Conservation (phyloP, 1,140 invertebrate genomes). For the Drosophila gunungcola region DNA sequence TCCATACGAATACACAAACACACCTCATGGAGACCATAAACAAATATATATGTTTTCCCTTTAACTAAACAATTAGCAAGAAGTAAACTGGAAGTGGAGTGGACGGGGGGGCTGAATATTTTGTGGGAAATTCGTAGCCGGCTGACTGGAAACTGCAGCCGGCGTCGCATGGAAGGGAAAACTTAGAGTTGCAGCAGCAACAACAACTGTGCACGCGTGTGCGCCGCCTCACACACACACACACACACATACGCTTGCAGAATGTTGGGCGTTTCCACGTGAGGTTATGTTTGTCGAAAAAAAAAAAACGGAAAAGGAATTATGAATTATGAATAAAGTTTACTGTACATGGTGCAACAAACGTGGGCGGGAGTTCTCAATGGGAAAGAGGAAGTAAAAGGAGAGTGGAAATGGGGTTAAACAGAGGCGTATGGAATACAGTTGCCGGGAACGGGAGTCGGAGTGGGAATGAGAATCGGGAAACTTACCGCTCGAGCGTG, state of each 20-base stretch:
- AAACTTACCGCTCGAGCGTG: conserved; percentile 91
- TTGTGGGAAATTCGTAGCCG: conserved; percentile 59
- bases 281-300: conserved; percentile 73
- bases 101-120: background rate
- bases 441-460: conserved; percentile 7
- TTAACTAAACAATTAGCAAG: conserved; percentile 63
- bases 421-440: conserved; percentile 2
- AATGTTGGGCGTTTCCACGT: conserved; percentile 82
- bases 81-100: conserved; percentile 5
- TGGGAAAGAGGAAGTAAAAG: conserved; percentile 37
- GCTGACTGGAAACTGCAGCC: conserved; percentile 31
- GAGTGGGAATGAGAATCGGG: background rate
- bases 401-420: conserved; percentile 12
- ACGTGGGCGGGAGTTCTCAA: conserved; percentile 21
- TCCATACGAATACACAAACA: conserved; percentile 21
- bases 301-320: background rate
- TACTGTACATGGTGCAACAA: conserved; percentile 61
- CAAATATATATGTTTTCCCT: conserved; percentile 52
- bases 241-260: conserved; percentile 23
- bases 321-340: conserved; percentile 54
- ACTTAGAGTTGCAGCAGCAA: conserved; percentile 61
- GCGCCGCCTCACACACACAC: conserved; percentile 18
- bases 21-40: conserved; percentile 59
- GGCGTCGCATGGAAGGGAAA: conserved; percentile 58
- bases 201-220: conserved; percentile 8